Evolutionary conservation across 2,888 invertebrate genomes (phyloP).

Genomic region (Drosophila incognita): DNA sequence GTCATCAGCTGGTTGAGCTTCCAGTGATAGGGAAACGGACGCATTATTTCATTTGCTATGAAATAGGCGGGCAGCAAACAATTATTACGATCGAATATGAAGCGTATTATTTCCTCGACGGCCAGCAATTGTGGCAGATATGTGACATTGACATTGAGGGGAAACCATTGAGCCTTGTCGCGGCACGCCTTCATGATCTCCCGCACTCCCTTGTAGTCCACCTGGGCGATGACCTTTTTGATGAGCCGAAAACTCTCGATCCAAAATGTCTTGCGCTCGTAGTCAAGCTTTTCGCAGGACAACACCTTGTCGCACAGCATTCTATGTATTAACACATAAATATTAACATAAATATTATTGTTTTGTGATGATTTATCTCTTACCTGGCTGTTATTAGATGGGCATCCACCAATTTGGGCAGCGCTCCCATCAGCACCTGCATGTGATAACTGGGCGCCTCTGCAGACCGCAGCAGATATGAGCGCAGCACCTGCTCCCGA

Average conservation of each 20-base stretch:
- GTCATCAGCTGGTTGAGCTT: slow-evolving; percentile 94
- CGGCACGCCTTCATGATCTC: slow-evolving; percentile 96
- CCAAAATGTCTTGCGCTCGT: slow-evolving; percentile 94
- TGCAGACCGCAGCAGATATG: slow-evolving; percentile 90
- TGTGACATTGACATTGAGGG: slow-evolving; percentile 91
- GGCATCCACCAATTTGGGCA: slow-evolving; percentile 91
- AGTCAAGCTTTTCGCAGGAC: slow-evolving; percentile 92
- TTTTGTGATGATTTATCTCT: slow-evolving; percentile 84
- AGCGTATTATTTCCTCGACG: slow-evolving; percentile 92
- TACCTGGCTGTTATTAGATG: slow-evolving; percentile 92
- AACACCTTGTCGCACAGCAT: slow-evolving; percentile 95
- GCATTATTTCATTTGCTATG: slow-evolving; percentile 97
- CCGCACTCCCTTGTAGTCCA: slow-evolving; percentile 97
- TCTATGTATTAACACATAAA: slow-evolving; percentile 84
- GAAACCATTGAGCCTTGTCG: slow-evolving; percentile 94
- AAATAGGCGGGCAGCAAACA: slow-evolving; percentile 97
- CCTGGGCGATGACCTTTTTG: slow-evolving; percentile 93
- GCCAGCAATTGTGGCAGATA: slow-evolving; percentile 93
- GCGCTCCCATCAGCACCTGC: slow-evolving; percentile 90
- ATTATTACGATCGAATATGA: slow-evolving; percentile 96
- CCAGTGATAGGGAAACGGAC: slow-evolving; percentile 92
- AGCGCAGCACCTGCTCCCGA: slow-evolving; percentile 90
- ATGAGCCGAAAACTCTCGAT: slow-evolving; percentile 94
- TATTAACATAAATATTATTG: background rate
- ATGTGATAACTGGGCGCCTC: slow-evolving; percentile 91